These are phyloP conservation scores for Gymnoscopelus braueri DNA, from an alignment of 2,797 vertebrate genomes.

Conservation along the genomic window DNA sequence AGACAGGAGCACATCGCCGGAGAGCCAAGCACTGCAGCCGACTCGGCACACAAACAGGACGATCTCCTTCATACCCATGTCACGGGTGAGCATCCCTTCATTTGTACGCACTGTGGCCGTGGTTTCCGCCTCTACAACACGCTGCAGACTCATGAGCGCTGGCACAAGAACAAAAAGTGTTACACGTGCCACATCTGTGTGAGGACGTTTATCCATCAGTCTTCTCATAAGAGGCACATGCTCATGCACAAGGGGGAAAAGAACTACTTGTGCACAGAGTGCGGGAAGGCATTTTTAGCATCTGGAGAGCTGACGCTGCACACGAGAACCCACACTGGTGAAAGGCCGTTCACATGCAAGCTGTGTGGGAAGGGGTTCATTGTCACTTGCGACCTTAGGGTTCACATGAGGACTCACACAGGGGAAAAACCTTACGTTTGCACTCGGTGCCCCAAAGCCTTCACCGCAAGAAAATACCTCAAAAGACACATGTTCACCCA, in stretches of 20 bases:
- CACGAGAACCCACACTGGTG: slow-evolving; percentile 47
- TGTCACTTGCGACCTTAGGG: background rate
- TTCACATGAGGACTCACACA: slow-evolving; percentile 8
- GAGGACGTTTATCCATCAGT: slow-evolving; percentile 50
- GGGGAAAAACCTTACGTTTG: slow-evolving; percentile 36
- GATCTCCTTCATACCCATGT: background rate
- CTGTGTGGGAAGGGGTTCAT: slow-evolving; percentile 48
- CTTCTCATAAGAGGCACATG: slow-evolving; percentile 40
- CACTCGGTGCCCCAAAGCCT: slow-evolving; percentile 39
- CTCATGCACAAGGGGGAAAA: slow-evolving; percentile 56
- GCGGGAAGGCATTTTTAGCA: slow-evolving; percentile 55
- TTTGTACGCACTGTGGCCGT: slow-evolving; percentile 50
- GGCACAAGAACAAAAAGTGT: slow-evolving; percentile 45
- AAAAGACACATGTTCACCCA: slow-evolving; percentile 48
- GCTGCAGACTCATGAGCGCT: slow-evolving; percentile 21
- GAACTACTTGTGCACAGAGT: slow-evolving; percentile 50
- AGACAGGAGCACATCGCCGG: background rate
- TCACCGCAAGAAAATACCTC: slow-evolving; percentile 28
- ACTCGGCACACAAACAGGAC: too few relatives aligned
- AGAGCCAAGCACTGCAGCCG: background rate
- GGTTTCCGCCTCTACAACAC: background rate
- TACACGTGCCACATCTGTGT: slow-evolving; percentile 50
- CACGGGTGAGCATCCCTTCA: slow-evolving; percentile 46
- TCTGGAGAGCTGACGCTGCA: slow-evolving; percentile 46
- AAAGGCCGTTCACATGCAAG: slow-evolving; percentile 46